Base-by-base conservation (phyloP, 2,113 vertebrate genomes). In the Physeter macrocephalus region DNA sequence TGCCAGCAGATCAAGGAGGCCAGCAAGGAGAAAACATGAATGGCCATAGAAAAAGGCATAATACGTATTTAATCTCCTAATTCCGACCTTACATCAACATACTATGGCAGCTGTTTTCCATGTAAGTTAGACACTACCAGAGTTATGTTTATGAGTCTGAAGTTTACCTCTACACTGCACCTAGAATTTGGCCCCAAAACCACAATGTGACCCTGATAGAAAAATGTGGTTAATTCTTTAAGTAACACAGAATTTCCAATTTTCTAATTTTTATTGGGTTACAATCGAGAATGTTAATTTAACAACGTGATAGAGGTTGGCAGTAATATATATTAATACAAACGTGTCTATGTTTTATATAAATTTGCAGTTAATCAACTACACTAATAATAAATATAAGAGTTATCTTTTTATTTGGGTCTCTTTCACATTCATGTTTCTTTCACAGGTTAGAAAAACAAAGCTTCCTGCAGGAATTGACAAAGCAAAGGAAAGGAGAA, bases 211-310 rank as follows among this genome's bases (percentile, higher is more conserved):
- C 61, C 75, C 29, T 94, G 18, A 78, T 49, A 96, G 85, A 64
- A 89, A 97, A 93, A 96, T 71, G 8, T 92, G 78, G 34, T n/a
- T 96, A 96, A 93, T 39, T 96, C 71, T 78, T 95, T 85, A 93
- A 92, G 41, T 88, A 86, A 97, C 88, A 64, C 18, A 67, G 66
- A 71, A 97, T 94, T 84, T 91, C 41, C 46, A 95, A 90, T 71
- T 97, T 97, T 95, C 93, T 78, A 67, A 87, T 59, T 93, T 97
- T 96, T 96, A 91, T 57, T 96, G 67, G 25, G 31, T 88, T 80
- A 88, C 57, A 52, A 93, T 69, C 34, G 82, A 92, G 27, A 91
- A 93, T 1, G 8, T 69, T 95, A 96, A 92, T 81, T 97, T 94
- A 87, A 96, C 88, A 87, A 95, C 23, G 6, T 93, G 62, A 85